phyloP scores from a whole-genome alignment of 2,797 vertebrate species.

The Cheracebus regulus region DNA sequence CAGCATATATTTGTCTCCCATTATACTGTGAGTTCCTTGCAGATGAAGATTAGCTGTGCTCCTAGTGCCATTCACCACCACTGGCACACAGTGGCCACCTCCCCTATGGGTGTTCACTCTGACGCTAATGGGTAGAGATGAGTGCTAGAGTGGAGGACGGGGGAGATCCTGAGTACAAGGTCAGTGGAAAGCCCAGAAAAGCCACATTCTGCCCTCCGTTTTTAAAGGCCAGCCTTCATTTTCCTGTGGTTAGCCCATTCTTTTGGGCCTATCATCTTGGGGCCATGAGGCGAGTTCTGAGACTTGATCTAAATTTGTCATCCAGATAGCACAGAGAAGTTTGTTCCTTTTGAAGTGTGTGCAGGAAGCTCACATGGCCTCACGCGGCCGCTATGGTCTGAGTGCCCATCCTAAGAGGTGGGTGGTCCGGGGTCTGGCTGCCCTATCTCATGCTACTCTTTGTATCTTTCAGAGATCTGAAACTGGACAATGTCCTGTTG shows the following conservation, averaged over 20 bases:
- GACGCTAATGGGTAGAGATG: not conserved
- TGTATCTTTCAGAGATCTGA: constrained; percentile 91
- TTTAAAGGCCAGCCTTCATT: not conserved
- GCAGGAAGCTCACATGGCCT: not conserved
- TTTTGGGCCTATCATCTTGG: not conserved
- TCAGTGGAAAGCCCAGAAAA: not conserved
- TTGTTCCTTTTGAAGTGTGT: not conserved
- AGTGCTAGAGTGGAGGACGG: not conserved
- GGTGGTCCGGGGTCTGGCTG: not conserved
- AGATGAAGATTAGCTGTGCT: not conserved
- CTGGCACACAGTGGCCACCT: not conserved
- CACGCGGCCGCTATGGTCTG: not conserved
- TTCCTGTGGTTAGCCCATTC: not conserved
- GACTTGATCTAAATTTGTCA: not conserved
- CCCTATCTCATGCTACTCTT: not conserved
- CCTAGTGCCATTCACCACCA: not conserved
- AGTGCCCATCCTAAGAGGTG: fast-evolving
- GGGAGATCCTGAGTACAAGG: not conserved
- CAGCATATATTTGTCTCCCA: not conserved
- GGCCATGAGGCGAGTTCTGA: not conserved
- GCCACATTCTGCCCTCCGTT: not conserved
- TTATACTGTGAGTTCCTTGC: constrained; percentile 6
- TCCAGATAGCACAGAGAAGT: not conserved
- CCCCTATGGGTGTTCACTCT: not conserved
- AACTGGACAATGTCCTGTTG: constrained; percentile 96